phyloP scores from a whole-genome alignment of 1,140 invertebrate species.

The Penaeus indicus region DNA sequence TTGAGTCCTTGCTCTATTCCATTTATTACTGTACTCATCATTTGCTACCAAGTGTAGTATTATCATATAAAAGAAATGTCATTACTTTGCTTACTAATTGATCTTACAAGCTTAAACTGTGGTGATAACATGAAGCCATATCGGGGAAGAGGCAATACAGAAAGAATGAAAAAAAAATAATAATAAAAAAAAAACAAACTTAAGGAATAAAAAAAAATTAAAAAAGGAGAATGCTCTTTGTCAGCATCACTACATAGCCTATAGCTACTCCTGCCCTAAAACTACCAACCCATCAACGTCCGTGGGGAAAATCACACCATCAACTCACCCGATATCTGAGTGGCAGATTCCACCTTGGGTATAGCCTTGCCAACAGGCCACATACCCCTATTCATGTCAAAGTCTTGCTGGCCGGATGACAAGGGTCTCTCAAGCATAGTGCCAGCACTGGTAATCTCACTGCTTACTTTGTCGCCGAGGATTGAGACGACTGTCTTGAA shows the following conservation, averaged over 20 bases:
- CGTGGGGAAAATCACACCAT: neutral
- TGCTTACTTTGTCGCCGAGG: conserved; percentile 57
- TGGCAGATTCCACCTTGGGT: conserved; percentile 80
- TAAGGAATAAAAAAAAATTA: neutral
- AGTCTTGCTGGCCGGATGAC: conserved; percentile 81
- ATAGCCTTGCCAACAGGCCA: conserved; percentile 86
- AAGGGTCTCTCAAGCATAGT: conserved; percentile 73
- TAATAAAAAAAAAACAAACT: neutral
- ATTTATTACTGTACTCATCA: too few relatives aligned
- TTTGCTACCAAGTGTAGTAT: too few relatives aligned
- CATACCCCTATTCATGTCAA: conserved; percentile 78
- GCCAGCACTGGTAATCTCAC: conserved; percentile 70
- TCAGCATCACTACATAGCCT: neutral
- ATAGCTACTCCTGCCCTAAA: neutral
- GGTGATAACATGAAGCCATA: too few relatives aligned
- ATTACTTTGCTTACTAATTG: too few relatives aligned
- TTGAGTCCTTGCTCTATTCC: too few relatives aligned
- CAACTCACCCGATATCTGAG: conserved; percentile 46
- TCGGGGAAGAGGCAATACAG: too few relatives aligned
- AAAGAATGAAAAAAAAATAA: conserved; percentile 74
- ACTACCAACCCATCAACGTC: neutral
- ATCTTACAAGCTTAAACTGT: too few relatives aligned
- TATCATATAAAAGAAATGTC: too few relatives aligned
- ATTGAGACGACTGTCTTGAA: conserved; percentile 67
- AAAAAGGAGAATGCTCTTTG: neutral